Conservation (phyloP, 2,113 vertebrate genomes). For the Delphinapterus leucas region DNA sequence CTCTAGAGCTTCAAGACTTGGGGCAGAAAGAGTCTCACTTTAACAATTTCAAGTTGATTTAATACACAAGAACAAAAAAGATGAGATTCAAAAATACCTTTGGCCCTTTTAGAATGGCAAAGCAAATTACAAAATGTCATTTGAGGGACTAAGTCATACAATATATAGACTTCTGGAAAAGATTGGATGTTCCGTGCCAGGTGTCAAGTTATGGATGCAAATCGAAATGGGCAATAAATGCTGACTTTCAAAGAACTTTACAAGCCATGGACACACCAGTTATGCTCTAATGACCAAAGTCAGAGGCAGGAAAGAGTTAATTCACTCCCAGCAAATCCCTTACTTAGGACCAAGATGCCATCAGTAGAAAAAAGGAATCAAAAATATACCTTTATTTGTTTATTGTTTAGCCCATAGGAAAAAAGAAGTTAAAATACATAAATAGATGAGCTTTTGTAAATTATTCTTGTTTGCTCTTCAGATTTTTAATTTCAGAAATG, state of each 20-base stretch:
- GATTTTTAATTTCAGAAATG: background rate
- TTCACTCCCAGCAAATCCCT: background rate
- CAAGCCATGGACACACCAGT: background rate
- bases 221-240: conserved; percentile 47
- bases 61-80: conserved; percentile 32
- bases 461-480: background rate
- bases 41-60: conserved; percentile 71
- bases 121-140: conserved; percentile 42
- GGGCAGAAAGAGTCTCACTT: conserved; percentile 54
- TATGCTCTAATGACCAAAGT: background rate
- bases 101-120: conserved; percentile 51
- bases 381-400: background rate
- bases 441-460: background rate
- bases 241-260: conserved; percentile 21
- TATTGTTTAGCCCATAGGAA: background rate
- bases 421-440: background rate
- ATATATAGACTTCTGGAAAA: conserved; percentile 55
- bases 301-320: background rate
- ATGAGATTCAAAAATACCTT: conserved; percentile 62
- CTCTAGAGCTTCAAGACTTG: conserved; percentile 35
- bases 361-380: background rate
- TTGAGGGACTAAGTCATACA: background rate
- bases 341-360: background rate
- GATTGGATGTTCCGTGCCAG: background rate
- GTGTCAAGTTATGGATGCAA: conserved; percentile 29